Base-by-base conservation (phyloP, 2,888 invertebrate species). In the Ormyrus rosae region DNA sequence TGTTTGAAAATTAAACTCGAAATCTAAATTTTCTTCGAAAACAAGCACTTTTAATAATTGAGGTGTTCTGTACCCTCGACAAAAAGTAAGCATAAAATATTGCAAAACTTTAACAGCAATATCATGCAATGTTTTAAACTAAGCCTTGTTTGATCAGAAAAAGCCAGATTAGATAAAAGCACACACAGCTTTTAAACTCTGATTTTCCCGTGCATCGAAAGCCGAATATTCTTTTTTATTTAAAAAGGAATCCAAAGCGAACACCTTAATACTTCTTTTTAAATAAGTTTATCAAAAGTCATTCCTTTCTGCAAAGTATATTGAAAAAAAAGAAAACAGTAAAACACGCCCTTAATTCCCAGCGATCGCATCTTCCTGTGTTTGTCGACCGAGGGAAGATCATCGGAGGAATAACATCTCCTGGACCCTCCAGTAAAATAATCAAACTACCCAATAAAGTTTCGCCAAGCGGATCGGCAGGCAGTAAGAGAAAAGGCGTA, bases 121-220 rank as follows among this genome's bases (percentile, higher is more conserved):
- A 50, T 58, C 34, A 10, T 56, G 13, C 6, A 11, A 48, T 1
- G 64, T 48, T 48, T n/a, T 65, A 11, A 50, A 68, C 48, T 56
- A 69, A 56, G 5, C 46, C n/a, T 56, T n/a, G 55, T 13, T 69
- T 9, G 48, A 56, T 69, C 46, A 13, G 58, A 46, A n/a, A 4
- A 55, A 46, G n/a, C 46, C 46, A 45, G 55, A 69, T 56, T 69
- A 56, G 69, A 69, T 69, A 56, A 56, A 34, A 56, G 6, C 6
- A 56, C 19, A 19, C 45, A 19, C 45, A 69, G 56, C 53, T 45
- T 56, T 46, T 4, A 46, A 69, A 11, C 11, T 5, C 11, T 56
- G 11, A 56, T 3, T 46, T 19, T 11, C 45, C 5, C 8, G 56
- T 56, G 10, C 8, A 56, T 34, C 19, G 6, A 19, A 9, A 7